These are phyloP conservation scores for Lycocerus yunnanus DNA, from an alignment of 2,888 invertebrate species.

Conservation along the genomic window DNA sequence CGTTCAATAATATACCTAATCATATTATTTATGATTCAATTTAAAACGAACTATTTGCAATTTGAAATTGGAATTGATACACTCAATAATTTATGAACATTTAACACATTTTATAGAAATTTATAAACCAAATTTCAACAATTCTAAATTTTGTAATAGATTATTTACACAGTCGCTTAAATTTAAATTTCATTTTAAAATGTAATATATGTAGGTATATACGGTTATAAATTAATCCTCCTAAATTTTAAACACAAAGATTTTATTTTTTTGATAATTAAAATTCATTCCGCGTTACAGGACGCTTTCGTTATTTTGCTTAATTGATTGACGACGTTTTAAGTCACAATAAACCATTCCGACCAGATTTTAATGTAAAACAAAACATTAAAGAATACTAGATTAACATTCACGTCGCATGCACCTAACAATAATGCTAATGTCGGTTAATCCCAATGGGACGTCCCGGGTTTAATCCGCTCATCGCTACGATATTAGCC, in stretches of 20 bases:
- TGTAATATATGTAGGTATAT: not conserved
- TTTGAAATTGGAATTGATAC: not conserved
- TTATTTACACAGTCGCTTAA: not conserved
- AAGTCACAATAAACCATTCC: constrained; percentile 13
- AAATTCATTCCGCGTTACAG: not conserved
- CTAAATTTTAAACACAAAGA: not conserved
- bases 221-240: not conserved
- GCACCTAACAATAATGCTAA: constrained; percentile 44
- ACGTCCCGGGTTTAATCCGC: constrained; percentile 42
- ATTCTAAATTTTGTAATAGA: not conserved
- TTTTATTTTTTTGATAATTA: not conserved
- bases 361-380: constrained; percentile 13
- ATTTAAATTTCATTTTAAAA: constrained; percentile 1
- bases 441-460: constrained; percentile 46
- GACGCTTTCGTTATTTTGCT: not conserved
- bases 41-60: not conserved
- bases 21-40: not conserved
- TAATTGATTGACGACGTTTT: constrained; percentile 20
- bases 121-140: not conserved
- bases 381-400: constrained; percentile 24
- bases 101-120: not conserved
- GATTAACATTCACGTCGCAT: constrained; percentile 38
- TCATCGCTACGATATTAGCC: constrained; percentile 43
- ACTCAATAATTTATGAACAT: not conserved
- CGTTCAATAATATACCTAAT: not conserved